phyloP scores from a whole-genome alignment of 2,797 vertebrate genomes.

The Sebastes miniatus region DNA sequence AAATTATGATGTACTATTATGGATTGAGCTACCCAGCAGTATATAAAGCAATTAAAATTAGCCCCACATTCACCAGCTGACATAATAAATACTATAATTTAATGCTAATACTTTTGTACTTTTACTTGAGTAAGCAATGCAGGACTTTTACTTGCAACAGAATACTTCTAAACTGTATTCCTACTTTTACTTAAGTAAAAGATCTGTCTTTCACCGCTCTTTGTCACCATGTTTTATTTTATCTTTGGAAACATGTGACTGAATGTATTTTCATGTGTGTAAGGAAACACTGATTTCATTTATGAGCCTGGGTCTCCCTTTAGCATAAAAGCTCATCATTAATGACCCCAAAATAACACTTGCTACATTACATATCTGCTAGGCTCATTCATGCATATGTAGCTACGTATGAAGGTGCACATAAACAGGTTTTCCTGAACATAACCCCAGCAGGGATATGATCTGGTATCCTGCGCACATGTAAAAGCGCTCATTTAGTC shows the following conservation, averaged over 20 bases:
- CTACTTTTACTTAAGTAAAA: background rate
- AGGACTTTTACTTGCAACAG: too few relatives aligned
- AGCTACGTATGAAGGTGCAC: constrained; percentile 1
- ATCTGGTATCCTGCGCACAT: constrained; percentile 22
- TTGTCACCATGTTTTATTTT: background rate
- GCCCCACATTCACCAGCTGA: too few relatives aligned
- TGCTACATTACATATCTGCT: background rate
- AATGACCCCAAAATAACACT: background rate
- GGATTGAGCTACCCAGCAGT: background rate
- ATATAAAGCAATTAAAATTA: background rate
- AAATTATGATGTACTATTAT: background rate
- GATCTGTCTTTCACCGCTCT: background rate
- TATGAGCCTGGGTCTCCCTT: background rate
- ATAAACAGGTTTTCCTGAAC: constrained; percentile 6
- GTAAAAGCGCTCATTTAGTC: constrained; percentile 61
- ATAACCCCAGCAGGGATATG: constrained; percentile 13
- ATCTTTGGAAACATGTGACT: background rate
- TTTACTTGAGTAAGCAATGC: too few relatives aligned
- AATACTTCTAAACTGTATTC: background rate
- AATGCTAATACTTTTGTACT: background rate
- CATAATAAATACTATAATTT: background rate
- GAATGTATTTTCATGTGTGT: background rate
- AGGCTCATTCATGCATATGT: background rate
- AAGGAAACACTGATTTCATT: background rate
- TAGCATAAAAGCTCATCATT: background rate